Percentiles rank a stretch among this genome's conserved stretches.
Conservation (phyloP, 2,113 vertebrate species). For the Rhizomys pruinosus region DNA sequence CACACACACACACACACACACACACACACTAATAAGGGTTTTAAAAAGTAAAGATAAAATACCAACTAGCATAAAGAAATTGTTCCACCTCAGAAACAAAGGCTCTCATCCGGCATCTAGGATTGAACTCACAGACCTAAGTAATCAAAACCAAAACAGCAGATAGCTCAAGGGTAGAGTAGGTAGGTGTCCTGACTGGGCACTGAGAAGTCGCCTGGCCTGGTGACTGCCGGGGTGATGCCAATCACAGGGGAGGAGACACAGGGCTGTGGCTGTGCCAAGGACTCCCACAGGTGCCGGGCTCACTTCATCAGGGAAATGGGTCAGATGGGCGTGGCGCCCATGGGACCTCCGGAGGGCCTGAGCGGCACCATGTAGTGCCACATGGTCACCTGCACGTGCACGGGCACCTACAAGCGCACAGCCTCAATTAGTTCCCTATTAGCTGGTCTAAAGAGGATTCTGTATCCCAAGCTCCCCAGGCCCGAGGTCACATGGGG, state of each 20-base stretch:
- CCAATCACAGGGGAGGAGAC: not conserved
- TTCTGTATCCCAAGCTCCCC: not conserved
- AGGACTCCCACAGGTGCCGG: too few relatives aligned
- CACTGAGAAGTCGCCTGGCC: not conserved
- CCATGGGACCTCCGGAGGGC: not conserved
- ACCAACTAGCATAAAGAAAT: not conserved
- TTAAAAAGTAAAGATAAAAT: not conserved
- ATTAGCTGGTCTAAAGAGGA: not conserved
- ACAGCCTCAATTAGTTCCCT: not conserved
- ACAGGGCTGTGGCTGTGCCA: rapidly evolving
- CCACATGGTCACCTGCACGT: rapidly evolving
- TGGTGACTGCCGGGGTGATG: not conserved
- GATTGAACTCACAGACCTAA: not conserved
- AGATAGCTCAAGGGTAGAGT: not conserved
- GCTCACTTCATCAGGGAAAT: not conserved
- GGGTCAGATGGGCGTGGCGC: not conserved
- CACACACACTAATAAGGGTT: not conserved
- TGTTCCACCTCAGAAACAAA: not conserved
- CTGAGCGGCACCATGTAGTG: not conserved
- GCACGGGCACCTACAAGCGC: rapidly evolving
- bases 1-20: too few relatives aligned
- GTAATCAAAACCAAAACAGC: not conserved
- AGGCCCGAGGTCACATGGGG: not conserved
- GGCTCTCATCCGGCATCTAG: not conserved
- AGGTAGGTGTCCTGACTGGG: rapidly evolving